phyloP scores from a whole-genome alignment of 2,888 invertebrate species.

The Helicoverpa assulta region DNA sequence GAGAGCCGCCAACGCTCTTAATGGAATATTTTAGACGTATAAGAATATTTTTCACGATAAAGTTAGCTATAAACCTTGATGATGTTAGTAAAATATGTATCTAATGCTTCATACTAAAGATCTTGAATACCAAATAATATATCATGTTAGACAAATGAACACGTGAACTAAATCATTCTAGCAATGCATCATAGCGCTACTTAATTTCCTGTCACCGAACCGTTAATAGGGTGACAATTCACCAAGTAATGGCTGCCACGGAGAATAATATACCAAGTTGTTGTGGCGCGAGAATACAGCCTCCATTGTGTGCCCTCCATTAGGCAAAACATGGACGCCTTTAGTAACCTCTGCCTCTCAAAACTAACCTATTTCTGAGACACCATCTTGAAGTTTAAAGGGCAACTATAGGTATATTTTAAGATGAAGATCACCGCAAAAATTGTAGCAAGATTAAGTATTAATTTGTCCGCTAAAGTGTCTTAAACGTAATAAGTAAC shows the following conservation, averaged over 20 bases:
- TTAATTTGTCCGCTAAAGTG: conserved; percentile 50
- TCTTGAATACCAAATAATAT: neutral
- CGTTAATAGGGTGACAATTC: conserved; percentile 44
- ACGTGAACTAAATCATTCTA: conserved; percentile 9
- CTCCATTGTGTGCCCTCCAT: conserved; percentile 51
- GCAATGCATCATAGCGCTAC: conserved; percentile 5
- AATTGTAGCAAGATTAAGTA: conserved; percentile 54
- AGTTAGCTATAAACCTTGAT: too few species aligned
- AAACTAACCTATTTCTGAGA: neutral
- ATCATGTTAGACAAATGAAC: neutral
- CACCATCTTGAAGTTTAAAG: neutral
- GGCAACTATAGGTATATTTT: conserved; percentile 8
- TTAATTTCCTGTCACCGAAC: conserved; percentile 31
- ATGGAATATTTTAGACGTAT: too few species aligned
- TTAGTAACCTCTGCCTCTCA: conserved; percentile 2
- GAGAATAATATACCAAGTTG: conserved; percentile 35
- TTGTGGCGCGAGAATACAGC: conserved; percentile 50
- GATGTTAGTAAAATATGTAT: too few species aligned
- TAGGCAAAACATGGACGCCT: conserved; percentile 44
- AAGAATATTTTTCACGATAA: too few species aligned
- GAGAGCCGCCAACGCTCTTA: too few species aligned
- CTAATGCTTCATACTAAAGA: neutral
- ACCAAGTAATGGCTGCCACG: conserved; percentile 40
- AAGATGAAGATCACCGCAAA: conserved; percentile 34
- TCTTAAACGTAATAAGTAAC: conserved; percentile 57